Percentiles rank a stretch among this genome's conserved stretches.
Conservation (phyloP, 2,888 invertebrate species). For the Baronia brevicornis region DNA sequence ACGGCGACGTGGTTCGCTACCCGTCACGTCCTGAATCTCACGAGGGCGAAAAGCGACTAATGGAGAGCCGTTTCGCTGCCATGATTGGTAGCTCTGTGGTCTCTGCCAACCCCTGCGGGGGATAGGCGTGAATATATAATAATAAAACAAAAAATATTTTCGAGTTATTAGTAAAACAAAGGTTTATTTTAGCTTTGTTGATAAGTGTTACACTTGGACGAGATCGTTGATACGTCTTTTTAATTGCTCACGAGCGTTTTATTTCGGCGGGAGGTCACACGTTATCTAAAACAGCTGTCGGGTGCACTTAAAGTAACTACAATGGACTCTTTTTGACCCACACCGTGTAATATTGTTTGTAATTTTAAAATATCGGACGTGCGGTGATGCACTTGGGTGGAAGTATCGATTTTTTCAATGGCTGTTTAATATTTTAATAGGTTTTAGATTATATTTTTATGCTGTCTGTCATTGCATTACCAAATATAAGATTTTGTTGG, state of each 20-base stretch:
- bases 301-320: constrained; percentile 56
- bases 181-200: constrained; percentile 18
- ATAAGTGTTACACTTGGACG: constrained; percentile 26
- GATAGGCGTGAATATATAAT: too few species aligned
- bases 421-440: too few species aligned
- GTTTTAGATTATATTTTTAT: too few species aligned
- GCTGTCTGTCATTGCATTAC: too few species aligned
- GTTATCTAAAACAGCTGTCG: constrained; percentile 72
- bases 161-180: constrained; percentile 2
- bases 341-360: constrained; percentile 66
- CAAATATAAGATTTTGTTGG: too few species aligned
- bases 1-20: too few species aligned
- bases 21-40: too few species aligned
- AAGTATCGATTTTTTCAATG: too few species aligned
- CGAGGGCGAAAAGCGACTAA: too few species aligned
- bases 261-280: constrained; percentile 60
- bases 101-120: too few species aligned
- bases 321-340: constrained; percentile 64
- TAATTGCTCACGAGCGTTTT: constrained; percentile 53
- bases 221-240: constrained; percentile 44
- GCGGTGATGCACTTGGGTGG: constrained; percentile 42
- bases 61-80: too few species aligned
- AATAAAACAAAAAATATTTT: constrained; percentile 1
- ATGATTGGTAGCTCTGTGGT: too few species aligned
- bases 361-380: constrained; percentile 67